Base-by-base conservation (phyloP, 2,797 vertebrate genomes). In the Aulostomus chinensis region DNA sequence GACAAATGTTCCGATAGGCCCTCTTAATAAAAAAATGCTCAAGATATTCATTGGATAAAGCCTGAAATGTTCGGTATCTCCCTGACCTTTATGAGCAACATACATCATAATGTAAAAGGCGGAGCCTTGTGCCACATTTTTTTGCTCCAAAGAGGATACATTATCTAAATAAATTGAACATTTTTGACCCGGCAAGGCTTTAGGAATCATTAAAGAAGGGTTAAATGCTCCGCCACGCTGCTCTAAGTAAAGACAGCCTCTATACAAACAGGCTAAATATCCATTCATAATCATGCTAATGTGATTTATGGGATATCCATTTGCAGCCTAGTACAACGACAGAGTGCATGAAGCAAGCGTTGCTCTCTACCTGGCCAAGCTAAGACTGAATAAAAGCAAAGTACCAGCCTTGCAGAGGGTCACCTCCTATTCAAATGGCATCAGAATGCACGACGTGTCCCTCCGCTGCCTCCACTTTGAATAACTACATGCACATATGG, bases 401-500 rank as follows among this genome's bases (percentile, higher is more conserved):
- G 52, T 43, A 40, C 14, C 52, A 30, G 34, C 55, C 61, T 29
- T 2, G 39, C 59, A 43, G 67, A 56, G 53, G 75, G 69, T 80
- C 73, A 81, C 82, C 74, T 69, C 67, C 62, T 54, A 62, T 66
- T 61, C 40, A 62, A 58, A 69, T 51, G 39, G 53, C 71, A 78
- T 84, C 76, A 82, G 73, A 86, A 89, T 85, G 73, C 82, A 53
- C 12, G 16, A 39, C 72, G 9, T 32, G 48, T 40, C 75, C 68
- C 59, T 22, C 37, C 29, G 6, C 39, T 39, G 15, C 71, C 71
- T 59, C 72, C 73, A 70, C 81, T 85, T 77, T 86, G 75, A 85
- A 84, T 88, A 84, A 89, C 75, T 79, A 73, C 78, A 77, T 82
- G 80, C 80, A 78, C 79, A 71, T 68, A 80, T 60, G 63, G 43